Base-by-base conservation (phyloP, 2,797 vertebrate species). In the Mus caroli region DNA sequence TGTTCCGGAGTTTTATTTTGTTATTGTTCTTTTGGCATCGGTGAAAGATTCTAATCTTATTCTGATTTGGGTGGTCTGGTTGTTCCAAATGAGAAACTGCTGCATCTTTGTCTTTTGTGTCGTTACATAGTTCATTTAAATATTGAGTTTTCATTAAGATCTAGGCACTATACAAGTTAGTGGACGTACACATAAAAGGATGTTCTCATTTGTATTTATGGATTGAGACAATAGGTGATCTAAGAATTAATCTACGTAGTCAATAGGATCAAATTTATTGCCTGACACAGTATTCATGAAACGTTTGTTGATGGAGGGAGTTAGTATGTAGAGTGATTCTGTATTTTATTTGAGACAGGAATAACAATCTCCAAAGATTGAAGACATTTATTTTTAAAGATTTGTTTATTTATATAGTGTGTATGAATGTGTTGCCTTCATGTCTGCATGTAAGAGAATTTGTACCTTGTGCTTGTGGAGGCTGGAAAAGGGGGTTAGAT, bases 181-280 rank as follows among this genome's bases (percentile, higher is more conserved):
- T 92, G 31, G 46, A 3, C 40, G 56, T 90, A 69, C 20, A 78
- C 11, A 82, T 79, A 46, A 43, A 10, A 13, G 46, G 71, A 60
- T 60, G 34, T 67, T 92, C 2, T 69, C 88, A 90, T 34, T 0
- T 80, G 0, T 89, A 15, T 69, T 85, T 96, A 73, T 88, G 73
- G 52, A 69, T 46, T 88, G 93, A 93, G 28, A 73, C 40, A 92
- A 54, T 24, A 76, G 31, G 43, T 87, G 19, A 88, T 71, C 28
- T 56, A 95, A 84, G 52, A 89, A 85, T 94, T 82, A 94, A 87
- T 91, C 75, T 96, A 31, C 58, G 22, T 60, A 80, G 22, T 46
- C 75, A 6, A 34, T 43, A 62, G 60, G 2, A 7, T 60, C 64
- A 91, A 89, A 87, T 92, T 58, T 37, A 77, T 71, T 94, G n/a